phyloP scores from a whole-genome alignment of 2,113 vertebrate genomes.

The Sander lucioperca region DNA sequence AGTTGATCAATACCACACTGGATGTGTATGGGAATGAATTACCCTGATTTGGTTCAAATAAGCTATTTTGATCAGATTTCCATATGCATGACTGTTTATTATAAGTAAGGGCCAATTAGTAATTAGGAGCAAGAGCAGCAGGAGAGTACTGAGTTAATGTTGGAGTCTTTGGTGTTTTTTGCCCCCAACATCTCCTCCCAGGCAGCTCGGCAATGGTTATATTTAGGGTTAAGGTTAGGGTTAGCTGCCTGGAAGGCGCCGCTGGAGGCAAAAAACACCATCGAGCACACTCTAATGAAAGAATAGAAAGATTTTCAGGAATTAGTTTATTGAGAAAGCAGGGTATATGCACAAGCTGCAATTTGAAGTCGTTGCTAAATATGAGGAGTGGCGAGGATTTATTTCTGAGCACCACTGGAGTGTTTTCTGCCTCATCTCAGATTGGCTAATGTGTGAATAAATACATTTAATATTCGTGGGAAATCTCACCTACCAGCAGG shows the following conservation, averaged over 20 bases:
- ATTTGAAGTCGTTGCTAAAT: conserved; percentile 46
- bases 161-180: not conserved
- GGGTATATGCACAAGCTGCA: conserved; percentile 45
- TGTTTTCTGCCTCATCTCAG: conserved; percentile 42
- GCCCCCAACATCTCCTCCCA: too few relatives aligned
- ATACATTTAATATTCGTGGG: conserved; percentile 16
- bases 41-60: conserved; percentile 46
- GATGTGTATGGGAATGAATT: conserved; percentile 30
- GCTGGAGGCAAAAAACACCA: too few relatives aligned
- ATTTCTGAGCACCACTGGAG: conserved; percentile 38
- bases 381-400: conserved; percentile 49
- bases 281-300: conserved; percentile 47
- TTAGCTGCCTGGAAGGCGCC: too few relatives aligned
- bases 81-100: conserved; percentile 72
- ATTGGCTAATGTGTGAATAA: conserved; percentile 39
- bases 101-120: conserved; percentile 70
- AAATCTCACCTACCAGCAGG: not conserved
- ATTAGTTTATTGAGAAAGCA: conserved; percentile 59
- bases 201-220: too few relatives aligned
- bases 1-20: conserved; percentile 31
- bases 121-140: conserved; percentile 58
- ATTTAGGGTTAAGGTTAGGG: too few relatives aligned
- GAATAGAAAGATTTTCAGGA: conserved; percentile 32
- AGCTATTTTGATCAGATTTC: conserved; percentile 59
- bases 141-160: conserved; percentile 31